These are phyloP conservation scores for Pristionchus pacificus DNA, from an alignment of 1,140 invertebrate genomes.

Conservation along the genomic window DNA sequence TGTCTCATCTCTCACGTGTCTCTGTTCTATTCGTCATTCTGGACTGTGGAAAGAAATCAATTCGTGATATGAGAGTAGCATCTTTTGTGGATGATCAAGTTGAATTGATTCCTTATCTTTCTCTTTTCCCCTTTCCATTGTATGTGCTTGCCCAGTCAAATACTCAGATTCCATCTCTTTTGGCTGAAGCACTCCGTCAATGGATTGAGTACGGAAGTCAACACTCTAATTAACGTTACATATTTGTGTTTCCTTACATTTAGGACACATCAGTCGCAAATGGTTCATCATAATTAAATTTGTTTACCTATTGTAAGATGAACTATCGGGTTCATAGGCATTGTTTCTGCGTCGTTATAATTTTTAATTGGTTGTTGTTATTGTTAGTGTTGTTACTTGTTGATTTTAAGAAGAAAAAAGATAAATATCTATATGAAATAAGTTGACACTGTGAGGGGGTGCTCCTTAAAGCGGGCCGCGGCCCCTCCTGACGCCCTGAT, in stretches of 20 bases:
- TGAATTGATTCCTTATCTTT: conserved; percentile 75
- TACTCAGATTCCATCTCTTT: conserved; percentile 75
- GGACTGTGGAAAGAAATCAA: conserved; percentile 88
- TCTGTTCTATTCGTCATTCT: conserved; percentile 92
- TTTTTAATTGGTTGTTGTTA: too few species aligned
- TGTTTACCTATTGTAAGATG: too few species aligned
- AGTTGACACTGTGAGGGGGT: too few species aligned
- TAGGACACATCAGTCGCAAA: too few species aligned
- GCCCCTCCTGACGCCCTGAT: too few species aligned
- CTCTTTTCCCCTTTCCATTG: conserved; percentile 95
- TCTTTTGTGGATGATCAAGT: conserved; percentile 30
- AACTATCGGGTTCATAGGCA: too few species aligned
- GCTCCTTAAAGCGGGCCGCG: too few species aligned
- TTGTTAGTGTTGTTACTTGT: background rate
- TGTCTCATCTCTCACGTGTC: conserved; percentile 60
- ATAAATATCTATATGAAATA: background rate
- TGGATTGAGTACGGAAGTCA: conserved; percentile 76
- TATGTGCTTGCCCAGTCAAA: conserved; percentile 89
- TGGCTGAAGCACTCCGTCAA: conserved; percentile 90
- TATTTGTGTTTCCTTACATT: too few species aligned
- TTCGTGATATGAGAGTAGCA: conserved; percentile 78
- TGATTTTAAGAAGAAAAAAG: background rate
- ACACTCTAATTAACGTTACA: too few species aligned
- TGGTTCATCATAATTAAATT: too few species aligned
- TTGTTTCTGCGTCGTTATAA: too few species aligned